These are phyloP conservation scores for Agrotis puta DNA, from an alignment of 2,888 invertebrate species.

Conservation along the genomic window DNA sequence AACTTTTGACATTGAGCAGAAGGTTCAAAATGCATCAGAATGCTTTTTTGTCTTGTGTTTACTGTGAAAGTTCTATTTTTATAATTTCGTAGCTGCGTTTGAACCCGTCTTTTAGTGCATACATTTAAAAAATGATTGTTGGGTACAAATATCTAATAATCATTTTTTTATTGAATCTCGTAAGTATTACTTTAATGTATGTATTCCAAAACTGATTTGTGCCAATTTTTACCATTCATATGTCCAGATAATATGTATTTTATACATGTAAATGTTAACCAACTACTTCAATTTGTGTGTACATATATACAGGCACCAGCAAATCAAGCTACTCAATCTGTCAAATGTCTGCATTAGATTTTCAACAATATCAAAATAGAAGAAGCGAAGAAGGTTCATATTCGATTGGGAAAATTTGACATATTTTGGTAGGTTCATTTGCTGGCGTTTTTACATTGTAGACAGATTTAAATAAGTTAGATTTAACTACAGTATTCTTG, in stretches of 20 bases:
- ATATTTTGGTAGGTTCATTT: too few species aligned
- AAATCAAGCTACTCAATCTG: too few species aligned
- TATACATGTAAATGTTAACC: slow-evolving; percentile 1
- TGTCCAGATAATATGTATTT: slow-evolving; percentile 28
- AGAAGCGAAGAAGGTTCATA: too few species aligned
- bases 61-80: slow-evolving; percentile 3
- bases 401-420: too few species aligned
- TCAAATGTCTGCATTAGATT: too few species aligned
- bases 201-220: slow-evolving; percentile 48
- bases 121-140: too few species aligned
- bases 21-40: too few species aligned
- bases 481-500: not conserved
- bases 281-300: slow-evolving; percentile 45
- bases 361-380: too few species aligned
- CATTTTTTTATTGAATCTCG: not conserved
- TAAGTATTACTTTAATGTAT: not conserved
- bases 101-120: not conserved
- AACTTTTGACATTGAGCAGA: too few species aligned
- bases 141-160: too few species aligned
- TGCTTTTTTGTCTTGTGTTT: too few species aligned
- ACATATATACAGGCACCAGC: not conserved
- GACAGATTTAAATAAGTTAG: slow-evolving; percentile 14
- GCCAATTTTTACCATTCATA: slow-evolving; percentile 45
- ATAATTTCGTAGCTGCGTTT: not conserved
- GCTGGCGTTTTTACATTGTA: not conserved